phyloP scores from a whole-genome alignment of 1,140 invertebrate genomes.

The Meteorus sp. region DNA sequence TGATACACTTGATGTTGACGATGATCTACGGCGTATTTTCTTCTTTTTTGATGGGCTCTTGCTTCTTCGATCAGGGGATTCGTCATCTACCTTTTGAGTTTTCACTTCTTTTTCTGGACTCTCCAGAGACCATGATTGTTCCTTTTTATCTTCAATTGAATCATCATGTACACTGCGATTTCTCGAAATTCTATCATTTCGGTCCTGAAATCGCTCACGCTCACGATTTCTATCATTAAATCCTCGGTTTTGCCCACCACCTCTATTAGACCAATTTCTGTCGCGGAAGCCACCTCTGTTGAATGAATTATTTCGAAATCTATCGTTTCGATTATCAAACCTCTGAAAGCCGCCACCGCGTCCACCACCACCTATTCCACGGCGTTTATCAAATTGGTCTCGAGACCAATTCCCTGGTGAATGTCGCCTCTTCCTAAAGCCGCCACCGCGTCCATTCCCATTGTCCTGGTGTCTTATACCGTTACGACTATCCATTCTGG shows the following conservation, averaged over 20 bases:
- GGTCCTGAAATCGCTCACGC: not conserved
- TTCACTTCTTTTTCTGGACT: not conserved
- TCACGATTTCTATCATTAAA: not conserved
- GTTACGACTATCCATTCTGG: not conserved
- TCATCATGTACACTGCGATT: not conserved
- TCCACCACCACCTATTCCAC: not conserved
- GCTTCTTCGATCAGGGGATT: not conserved
- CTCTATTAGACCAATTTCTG: not conserved
- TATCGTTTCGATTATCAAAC: not conserved
- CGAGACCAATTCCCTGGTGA: not conserved
- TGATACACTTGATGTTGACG: not conserved
- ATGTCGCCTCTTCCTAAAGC: not conserved
- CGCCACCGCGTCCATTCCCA: not conserved
- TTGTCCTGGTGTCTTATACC: not conserved
- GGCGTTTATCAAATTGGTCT: not conserved
- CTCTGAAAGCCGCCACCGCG: not conserved
- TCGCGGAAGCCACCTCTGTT: not conserved
- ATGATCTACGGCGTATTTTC: not conserved
- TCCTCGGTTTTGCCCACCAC: not conserved
- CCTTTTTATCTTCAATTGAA: not conserved
- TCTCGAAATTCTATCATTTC: not conserved
- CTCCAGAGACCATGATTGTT: not conserved
- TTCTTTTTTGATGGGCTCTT: slow-evolving; percentile 1
- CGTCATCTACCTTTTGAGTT: not conserved
- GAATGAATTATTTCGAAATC: not conserved